phyloP scores from a whole-genome alignment of 1,140 invertebrate species.

The Eueides isabella region DNA sequence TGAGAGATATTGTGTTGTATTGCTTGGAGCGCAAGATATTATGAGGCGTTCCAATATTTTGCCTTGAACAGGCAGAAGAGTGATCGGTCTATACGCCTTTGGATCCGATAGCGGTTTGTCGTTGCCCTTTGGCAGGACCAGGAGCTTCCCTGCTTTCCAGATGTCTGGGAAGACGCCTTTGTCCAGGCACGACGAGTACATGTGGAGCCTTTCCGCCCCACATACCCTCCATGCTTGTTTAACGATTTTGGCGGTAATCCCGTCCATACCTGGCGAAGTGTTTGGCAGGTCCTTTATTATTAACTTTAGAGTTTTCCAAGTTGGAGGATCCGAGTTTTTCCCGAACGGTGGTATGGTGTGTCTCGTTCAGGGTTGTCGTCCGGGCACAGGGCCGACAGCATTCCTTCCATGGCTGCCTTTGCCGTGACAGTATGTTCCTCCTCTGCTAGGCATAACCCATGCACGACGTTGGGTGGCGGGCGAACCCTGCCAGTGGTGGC shows the following conservation, averaged over 20 bases:
- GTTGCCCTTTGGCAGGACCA: conserved; percentile 56
- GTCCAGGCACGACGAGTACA: conserved; percentile 46
- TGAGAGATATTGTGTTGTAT: conserved; percentile 34
- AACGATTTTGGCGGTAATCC: conserved; percentile 41
- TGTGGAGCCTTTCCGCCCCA: conserved; percentile 25
- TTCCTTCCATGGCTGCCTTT: no score
- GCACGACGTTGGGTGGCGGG: neutral
- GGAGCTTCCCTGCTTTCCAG: conserved; percentile 66
- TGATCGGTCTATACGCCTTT: conserved; percentile 67
- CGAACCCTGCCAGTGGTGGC: neutral
- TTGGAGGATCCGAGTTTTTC: conserved; percentile 1
- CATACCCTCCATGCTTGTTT: conserved; percentile 32
- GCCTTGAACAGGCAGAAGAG: conserved; percentile 62
- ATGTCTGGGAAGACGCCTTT: conserved; percentile 53
- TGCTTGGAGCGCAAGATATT: conserved; percentile 35
- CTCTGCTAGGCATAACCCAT: neutral
- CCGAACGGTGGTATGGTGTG: conserved; percentile 17
- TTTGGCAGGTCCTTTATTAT: conserved; percentile 19
- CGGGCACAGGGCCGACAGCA: conserved; percentile 14
- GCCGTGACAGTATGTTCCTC: no score
- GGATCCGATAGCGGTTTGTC: conserved; percentile 56
- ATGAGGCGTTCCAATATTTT: conserved; percentile 71
- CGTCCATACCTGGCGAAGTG: conserved; percentile 53
- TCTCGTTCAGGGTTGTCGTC: conserved; percentile 2
- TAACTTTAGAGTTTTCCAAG: neutral